phyloP scores from a whole-genome alignment of 2,797 vertebrate species.

The Gadopsis marmoratus region DNA sequence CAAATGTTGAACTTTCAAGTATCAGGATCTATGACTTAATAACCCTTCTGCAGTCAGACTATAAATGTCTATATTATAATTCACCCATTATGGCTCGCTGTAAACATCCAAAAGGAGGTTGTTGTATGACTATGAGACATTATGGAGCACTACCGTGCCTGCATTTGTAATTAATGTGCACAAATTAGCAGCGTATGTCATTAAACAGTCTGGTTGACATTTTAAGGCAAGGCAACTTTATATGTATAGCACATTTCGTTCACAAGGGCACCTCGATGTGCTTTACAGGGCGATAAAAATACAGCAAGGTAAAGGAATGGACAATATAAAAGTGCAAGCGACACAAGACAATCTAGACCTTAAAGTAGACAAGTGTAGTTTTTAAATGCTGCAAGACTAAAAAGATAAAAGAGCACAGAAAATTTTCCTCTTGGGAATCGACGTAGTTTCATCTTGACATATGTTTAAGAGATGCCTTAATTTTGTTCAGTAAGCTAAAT shows the following conservation, averaged over 20 bases:
- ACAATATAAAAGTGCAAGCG: too few relatives aligned
- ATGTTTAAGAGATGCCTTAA: neutral
- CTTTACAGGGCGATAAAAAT: too few relatives aligned
- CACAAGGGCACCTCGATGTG: too few relatives aligned
- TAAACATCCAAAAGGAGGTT: neutral
- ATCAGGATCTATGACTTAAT: neutral
- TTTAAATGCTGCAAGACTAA: too few relatives aligned
- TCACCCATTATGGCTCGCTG: neutral
- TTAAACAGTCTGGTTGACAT: neutral
- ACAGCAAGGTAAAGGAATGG: too few relatives aligned
- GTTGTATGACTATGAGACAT: neutral
- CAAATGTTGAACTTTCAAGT: neutral
- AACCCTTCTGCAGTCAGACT: neutral
- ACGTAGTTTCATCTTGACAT: neutral
- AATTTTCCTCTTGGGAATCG: too few relatives aligned
- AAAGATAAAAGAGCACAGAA: too few relatives aligned
- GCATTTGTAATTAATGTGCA: neutral
- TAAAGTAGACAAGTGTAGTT: too few relatives aligned
- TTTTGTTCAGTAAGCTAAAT: neutral
- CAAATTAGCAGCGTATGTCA: neutral
- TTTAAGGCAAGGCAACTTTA: too few relatives aligned
- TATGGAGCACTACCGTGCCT: neutral
- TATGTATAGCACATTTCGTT: too few relatives aligned
- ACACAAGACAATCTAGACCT: too few relatives aligned
- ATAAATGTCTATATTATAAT: neutral